Conservation (phyloP, 2,113 vertebrate species). For the Aspiorhynchus laticeps region DNA sequence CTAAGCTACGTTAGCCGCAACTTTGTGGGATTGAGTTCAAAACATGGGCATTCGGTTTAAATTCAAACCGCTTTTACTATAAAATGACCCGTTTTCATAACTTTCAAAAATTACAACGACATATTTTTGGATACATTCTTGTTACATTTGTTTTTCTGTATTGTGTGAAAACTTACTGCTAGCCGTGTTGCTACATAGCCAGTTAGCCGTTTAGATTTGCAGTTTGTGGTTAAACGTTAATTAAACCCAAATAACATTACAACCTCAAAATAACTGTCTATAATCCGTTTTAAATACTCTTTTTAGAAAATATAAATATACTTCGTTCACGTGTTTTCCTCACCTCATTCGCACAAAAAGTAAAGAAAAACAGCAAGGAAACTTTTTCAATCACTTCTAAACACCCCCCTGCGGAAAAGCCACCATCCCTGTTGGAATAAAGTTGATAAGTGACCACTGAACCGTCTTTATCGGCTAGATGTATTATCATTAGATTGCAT, state of each 20-base stretch:
- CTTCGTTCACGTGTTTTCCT: constrained; percentile 27
- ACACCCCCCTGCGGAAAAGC: constrained; percentile 64
- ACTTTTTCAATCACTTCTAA: constrained; percentile 69
- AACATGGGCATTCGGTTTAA: neutral
- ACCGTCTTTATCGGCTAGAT: neutral
- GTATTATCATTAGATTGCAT: constrained; percentile 40
- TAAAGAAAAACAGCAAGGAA: constrained; percentile 39
- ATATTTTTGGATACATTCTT: neutral
- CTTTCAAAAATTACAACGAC: neutral
- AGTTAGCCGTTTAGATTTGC: constrained; percentile 26
- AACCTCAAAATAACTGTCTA: neutral
- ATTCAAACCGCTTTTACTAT: neutral
- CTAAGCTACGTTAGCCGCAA: constrained; percentile 42
- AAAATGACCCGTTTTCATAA: neutral
- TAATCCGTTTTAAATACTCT: too few relatives aligned
- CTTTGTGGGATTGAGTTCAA: constrained; percentile 6
- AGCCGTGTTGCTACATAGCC: constrained; percentile 25
- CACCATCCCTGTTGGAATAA: constrained; percentile 52
- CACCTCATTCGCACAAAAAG: constrained; percentile 42
- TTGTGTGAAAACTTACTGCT: constrained; percentile 10
- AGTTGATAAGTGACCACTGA: constrained; percentile 36
- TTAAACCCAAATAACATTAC: neutral
- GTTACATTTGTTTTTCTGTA: neutral
- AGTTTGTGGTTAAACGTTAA: constrained; percentile 4
- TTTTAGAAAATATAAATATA: neutral